Percentiles rank a stretch among this genome's conserved stretches.
phyloP scores from a whole-genome alignment of 2,888 invertebrate genomes.

The Norana najaformis region DNA sequence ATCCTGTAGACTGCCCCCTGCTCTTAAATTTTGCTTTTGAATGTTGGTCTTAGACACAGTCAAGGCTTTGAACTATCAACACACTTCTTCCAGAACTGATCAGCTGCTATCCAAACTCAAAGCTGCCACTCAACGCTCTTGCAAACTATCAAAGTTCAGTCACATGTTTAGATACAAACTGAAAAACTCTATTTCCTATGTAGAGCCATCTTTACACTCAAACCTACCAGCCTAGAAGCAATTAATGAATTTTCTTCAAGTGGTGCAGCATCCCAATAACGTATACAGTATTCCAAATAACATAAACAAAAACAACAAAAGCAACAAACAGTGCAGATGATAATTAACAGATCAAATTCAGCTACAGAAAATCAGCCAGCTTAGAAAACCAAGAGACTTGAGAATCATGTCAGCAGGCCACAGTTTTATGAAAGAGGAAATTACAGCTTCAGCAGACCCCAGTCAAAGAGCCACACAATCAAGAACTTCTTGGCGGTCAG shows the following conservation, averaged over 20 bases:
- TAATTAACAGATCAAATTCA: neutral
- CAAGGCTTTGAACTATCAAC: too few species aligned
- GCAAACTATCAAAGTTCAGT: neutral
- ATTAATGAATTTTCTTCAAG: neutral
- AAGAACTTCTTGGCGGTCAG: neutral
- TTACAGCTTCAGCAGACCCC: neutral
- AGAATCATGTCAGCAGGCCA: neutral
- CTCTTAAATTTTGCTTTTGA: too few species aligned
- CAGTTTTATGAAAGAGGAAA: neutral
- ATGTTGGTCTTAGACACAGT: too few species aligned
- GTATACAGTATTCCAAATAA: neutral
- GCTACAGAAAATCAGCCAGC: neutral
- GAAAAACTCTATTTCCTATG: neutral
- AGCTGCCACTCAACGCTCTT: neutral
- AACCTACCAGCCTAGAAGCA: neutral
- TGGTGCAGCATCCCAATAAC: neutral
- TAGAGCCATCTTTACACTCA: neutral
- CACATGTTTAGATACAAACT: neutral
- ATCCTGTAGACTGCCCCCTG: too few species aligned
- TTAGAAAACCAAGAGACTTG: neutral
- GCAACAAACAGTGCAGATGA: neutral
- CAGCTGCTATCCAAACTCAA: neutral
- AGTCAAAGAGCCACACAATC: neutral
- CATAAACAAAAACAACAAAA: neutral
- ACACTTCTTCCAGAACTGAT: too few species aligned